phyloP scores from a whole-genome alignment of 2,888 invertebrate genomes.

The Acholoe squamosa region DNA sequence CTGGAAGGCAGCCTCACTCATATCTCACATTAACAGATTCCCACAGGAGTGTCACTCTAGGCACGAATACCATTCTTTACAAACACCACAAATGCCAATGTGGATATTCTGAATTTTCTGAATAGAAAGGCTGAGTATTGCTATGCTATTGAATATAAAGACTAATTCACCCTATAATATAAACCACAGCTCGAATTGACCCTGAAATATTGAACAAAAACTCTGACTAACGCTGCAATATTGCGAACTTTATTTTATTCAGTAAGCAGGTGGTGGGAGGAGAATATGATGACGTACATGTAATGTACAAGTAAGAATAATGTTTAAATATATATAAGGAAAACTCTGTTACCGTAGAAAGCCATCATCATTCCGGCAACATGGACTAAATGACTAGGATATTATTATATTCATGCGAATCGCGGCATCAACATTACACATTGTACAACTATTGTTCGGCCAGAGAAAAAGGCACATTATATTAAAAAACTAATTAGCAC shows the following conservation, averaged over 20 bases:
- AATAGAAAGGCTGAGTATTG: too few relatives aligned
- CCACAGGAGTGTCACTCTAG: too few relatives aligned
- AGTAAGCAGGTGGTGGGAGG: constrained; percentile 47
- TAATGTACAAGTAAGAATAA: constrained; percentile 49
- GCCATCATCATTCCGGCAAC: constrained; percentile 8
- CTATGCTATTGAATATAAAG: too few relatives aligned
- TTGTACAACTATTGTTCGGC: constrained; percentile 45
- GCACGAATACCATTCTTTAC: too few relatives aligned
- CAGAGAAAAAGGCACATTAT: constrained; percentile 61
- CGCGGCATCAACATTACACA: constrained; percentile 46
- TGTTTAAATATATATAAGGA: constrained; percentile 50
- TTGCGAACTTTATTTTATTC: constrained; percentile 51
- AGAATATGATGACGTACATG: constrained; percentile 46
- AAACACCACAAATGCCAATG: too few relatives aligned
- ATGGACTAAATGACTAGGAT: constrained; percentile 35
- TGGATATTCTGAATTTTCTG: too few relatives aligned
- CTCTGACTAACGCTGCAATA: not conserved
- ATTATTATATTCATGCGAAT: constrained; percentile 45
- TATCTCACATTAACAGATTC: too few relatives aligned
- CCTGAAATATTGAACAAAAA: too few relatives aligned
- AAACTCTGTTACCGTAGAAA: constrained; percentile 40
- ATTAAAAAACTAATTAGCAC: constrained; percentile 58
- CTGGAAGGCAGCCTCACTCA: too few relatives aligned
- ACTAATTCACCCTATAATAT: too few relatives aligned
- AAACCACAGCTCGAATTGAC: too few relatives aligned